Evolutionary conservation across 2,888 invertebrate genomes (phyloP), one percentile per base, ranked within the genome.

Genomic region (Itoplectis maculator): DNA sequence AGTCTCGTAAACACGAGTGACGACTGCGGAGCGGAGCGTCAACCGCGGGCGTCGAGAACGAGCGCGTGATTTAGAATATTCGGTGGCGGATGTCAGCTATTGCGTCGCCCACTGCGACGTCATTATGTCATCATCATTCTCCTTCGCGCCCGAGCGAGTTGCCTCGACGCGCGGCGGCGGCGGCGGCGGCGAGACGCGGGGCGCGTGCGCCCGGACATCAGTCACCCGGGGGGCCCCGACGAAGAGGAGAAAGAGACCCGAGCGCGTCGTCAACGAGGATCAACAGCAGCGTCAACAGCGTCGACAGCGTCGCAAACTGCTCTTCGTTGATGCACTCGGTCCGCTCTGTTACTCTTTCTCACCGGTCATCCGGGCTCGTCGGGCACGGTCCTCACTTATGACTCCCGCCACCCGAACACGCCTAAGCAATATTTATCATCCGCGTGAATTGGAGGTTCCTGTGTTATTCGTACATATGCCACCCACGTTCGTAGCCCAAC

Each of bases 101-200:
- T 92, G 92, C 92, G n/a, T 92, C 92, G 92, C 92, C 92, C 92
- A 92, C 92, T 89, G 91, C 90, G 92, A 91, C 88, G 92, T 92
- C 92, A 92, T 92, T 92, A 92, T 92, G 92, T 92, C 92, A 92
- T 92, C 92, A 92, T 92, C 90, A 92, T 91, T 92, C 92, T 92
- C 91, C 90, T 92, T 92, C 89, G 92, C 92, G 87, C 89, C 88
- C 81, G 82, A 54, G 72, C 75, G 81, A 72, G 68, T 69, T 69
- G 63, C 63, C 78, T 45, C 51, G 51, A n/a, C n/a, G n/a, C n/a
- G n/a, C n/a, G n/a, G n/a, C n/a, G n/a, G n/a, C n/a, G n/a, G 68
- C 87, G 91, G 91, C 91, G 91, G 92, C 92, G 91, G 90, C n/a
- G 90, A 91, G 90, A 89, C 91, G 92, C 29, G 29, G 3, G 91